Percentiles rank a stretch among this genome's conserved stretches.
These are phyloP conservation scores for Drosophila cognata DNA, from an alignment of 2,888 invertebrate species.

Conservation along the genomic window DNA sequence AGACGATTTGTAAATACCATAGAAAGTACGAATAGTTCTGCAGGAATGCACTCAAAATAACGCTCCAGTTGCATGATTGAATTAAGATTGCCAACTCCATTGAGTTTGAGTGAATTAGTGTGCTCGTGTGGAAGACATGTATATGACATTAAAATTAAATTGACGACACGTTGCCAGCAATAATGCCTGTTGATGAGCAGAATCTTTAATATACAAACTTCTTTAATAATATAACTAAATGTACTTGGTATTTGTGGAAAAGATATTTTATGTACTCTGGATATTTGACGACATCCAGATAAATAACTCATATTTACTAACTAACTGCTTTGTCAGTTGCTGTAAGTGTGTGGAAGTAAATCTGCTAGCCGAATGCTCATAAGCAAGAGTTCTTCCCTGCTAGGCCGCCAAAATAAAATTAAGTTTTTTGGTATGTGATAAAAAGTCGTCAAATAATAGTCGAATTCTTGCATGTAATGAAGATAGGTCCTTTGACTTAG, in stretches of 20 bases:
- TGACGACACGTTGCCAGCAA: background rate
- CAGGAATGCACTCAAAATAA: background rate
- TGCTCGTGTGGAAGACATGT: background rate
- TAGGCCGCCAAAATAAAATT: background rate
- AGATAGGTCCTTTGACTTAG: background rate
- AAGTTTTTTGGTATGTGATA: background rate
- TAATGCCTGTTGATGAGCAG: background rate
- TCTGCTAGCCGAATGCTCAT: background rate
- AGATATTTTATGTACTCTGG: background rate
- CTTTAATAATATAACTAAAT: background rate
- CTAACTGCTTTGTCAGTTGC: background rate
- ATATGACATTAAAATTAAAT: background rate
- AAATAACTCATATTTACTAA: background rate
- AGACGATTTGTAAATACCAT: background rate
- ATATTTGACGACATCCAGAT: background rate
- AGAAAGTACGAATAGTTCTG: background rate
- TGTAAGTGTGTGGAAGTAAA: background rate
- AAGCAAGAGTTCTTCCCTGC: background rate
- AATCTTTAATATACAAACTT: background rate
- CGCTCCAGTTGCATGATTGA: background rate
- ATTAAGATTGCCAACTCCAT: background rate
- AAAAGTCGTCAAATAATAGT: background rate
- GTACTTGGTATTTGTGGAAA: background rate
- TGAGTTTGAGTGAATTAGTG: background rate
- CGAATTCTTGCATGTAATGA: background rate